Evolutionary conservation across 2,113 vertebrate species (phyloP).

Genomic region (Hymenochirus boettgeri): DNA sequence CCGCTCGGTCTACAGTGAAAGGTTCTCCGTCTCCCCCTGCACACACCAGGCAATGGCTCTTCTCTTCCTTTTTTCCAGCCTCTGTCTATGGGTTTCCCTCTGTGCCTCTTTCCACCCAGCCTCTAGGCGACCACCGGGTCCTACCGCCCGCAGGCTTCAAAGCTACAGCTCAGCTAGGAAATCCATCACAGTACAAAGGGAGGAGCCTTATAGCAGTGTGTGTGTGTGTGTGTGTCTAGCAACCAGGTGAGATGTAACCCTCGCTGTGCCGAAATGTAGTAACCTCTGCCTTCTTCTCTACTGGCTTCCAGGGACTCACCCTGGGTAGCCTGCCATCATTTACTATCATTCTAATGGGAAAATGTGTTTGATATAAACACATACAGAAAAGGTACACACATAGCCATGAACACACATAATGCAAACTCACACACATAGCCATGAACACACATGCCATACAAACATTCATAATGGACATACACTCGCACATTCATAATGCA

Average conservation of each 20-base stretch:
- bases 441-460: too few relatives aligned
- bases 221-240: slow-evolving; percentile 8
- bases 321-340: too few relatives aligned
- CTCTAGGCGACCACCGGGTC: slow-evolving; percentile 34
- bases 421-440: too few relatives aligned
- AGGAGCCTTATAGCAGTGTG: slow-evolving; percentile 7
- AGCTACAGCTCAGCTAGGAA: slow-evolving; percentile 18
- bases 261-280: too few relatives aligned
- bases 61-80: slow-evolving; percentile 42
- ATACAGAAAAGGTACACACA: too few relatives aligned
- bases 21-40: slow-evolving; percentile 47
- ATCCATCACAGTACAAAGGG: slow-evolving; percentile 25
- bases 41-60: slow-evolving; percentile 15
- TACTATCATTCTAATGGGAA: too few relatives aligned
- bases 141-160: slow-evolving; percentile 32
- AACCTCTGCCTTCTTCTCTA: too few relatives aligned
- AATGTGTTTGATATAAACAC: too few relatives aligned
- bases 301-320: too few relatives aligned
- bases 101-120: slow-evolving; percentile 45
- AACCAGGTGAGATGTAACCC: slow-evolving; percentile 36
- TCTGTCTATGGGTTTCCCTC: slow-evolving; percentile 46
- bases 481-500: too few relatives aligned
- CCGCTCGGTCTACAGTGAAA: slow-evolving; percentile 36
- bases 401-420: too few relatives aligned
- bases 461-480: too few relatives aligned